Base-by-base conservation (phyloP, 1,140 invertebrate genomes). In the Pseudobourletiella spinata region DNA sequence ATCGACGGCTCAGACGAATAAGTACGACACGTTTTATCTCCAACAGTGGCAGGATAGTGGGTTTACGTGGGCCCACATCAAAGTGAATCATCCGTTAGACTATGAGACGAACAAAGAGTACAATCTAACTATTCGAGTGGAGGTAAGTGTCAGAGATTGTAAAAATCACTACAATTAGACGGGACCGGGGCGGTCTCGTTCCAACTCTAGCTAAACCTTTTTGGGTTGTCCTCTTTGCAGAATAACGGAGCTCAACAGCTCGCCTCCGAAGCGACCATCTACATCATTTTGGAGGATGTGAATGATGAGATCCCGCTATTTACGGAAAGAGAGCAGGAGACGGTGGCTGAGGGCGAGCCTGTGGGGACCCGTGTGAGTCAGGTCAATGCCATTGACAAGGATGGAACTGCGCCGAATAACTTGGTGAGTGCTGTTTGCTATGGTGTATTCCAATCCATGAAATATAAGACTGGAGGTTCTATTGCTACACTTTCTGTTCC, bases 71-170 rank as follows among this genome's bases (percentile, higher is more conserved):
- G 66, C 63, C 25, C 60, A 68, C 28, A 65, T 65, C 16, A 65
- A 94, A 81, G 91, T 95, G 63, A 95, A 96, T 79, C 91, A 95
- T 80, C 90, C 89, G 16, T 76, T 96, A 67, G 92, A 96, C 77
- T 96, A 90, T 74, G 92, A 95, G 75, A 89, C 84, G 69, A 93
- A 95, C 74, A 91, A 91, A 77, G 91, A 95, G 75, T 96, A 95
- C 74, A 95, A 95, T 81, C 78, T 96, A 59, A 96, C 92, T 3
- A 91, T 96, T 74, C 84, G 92, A 75, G 92, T 95, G 43, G 91
- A 94, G 86, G 91, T 94, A 78, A 80, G 81, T 77, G 44, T 48
- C 22, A 22, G 44, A 48, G 22, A n/a, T n/a, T n/a, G n/a, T n/a
- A n/a, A n/a, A n/a, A n/a, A n/a, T 42, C 11, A 42, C 11, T 14